Base-by-base conservation (phyloP, 2,113 vertebrate species). In the Brachyhypopomus occidentalis region DNA sequence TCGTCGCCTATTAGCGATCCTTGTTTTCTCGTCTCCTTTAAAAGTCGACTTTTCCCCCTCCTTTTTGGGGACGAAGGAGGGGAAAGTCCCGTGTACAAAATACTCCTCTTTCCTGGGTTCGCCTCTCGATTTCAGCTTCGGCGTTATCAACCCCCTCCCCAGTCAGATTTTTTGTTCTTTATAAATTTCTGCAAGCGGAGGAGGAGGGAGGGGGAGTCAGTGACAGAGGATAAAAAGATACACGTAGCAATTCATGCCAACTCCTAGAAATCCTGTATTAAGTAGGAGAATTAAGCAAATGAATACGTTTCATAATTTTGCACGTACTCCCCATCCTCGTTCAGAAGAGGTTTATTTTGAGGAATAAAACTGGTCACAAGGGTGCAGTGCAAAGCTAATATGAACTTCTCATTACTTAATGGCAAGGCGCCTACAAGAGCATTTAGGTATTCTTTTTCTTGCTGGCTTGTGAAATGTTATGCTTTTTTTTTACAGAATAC, bases 31-130 rank as follows among this genome's bases (percentile, higher is more conserved):
- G 76, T 87, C 86, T 84, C 87, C 84, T 92, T 89, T 87, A 91
- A 91, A 89, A 86, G 91, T 88, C 91, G 92, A 93, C 92, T 93
- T 93, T 94, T 92, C 92, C 93, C 93, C 93, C 92, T 94, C 93
- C 93, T 93, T 92, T 93, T 80, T 89, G 87, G 91, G 89, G 86
- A 92, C 92, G 91, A 92, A 92, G 93, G 91, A 91, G 93, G 92
- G 93, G 92, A 92, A 93, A 93, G 93, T 94, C 93, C 92, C 89
- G 92, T 91, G 90, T 94, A 90, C 75, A 86, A 91, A 92, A 91
- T 87, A 92, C 91, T 93, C 91, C 90, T 93, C 89, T 93, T 93
- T 92, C 92, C 92, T 93, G 89, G 92, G 91, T 92, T 93, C 92
- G 91, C 92, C 91, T 93, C 93, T 94, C 91, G 91, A 91, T 93